Evolutionary conservation across 2,888 invertebrate genomes (phyloP).

Genomic region (Belgica antarctica): DNA sequence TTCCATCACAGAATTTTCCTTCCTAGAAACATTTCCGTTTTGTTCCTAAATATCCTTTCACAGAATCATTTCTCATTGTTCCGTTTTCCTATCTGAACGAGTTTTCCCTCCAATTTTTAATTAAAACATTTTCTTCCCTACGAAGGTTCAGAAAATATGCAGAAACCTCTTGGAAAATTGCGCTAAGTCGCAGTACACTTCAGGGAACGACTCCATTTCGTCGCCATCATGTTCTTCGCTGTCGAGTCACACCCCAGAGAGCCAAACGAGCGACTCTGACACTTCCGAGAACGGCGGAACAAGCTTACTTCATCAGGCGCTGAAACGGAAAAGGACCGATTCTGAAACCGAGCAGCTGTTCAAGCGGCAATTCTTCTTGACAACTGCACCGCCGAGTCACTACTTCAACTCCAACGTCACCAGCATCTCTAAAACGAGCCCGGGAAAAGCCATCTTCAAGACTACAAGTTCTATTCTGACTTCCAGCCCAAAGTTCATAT

Average conservation of each 20-base stretch:
- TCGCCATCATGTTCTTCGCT: slow-evolving; percentile 11
- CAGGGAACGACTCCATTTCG: background rate
- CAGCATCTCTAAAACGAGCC: background rate
- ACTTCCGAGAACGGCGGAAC: background rate
- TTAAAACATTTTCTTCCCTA: background rate
- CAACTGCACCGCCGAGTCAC: slow-evolving; percentile 9
- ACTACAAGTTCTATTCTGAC: background rate
- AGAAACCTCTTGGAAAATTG: slow-evolving; percentile 8
- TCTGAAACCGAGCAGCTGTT: slow-evolving; percentile 34
- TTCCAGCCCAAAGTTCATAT: background rate
- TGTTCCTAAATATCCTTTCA: background rate
- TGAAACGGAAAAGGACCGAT: slow-evolving; percentile 35
- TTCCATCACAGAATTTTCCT: background rate
- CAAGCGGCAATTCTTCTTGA: slow-evolving; percentile 32
- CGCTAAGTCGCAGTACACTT: slow-evolving; percentile 11
- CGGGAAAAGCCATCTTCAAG: background rate
- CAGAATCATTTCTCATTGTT: background rate
- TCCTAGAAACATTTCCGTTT: background rate
- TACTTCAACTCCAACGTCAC: background rate
- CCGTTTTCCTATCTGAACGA: background rate
- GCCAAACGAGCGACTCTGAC: slow-evolving; percentile 22
- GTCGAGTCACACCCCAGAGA: background rate
- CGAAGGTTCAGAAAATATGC: slow-evolving; percentile 25
- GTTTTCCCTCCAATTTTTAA: no score
- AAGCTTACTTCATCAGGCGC: slow-evolving; percentile 18